Conservation (phyloP, 2,888 invertebrate species). For the Pristionchus japonicus region DNA sequence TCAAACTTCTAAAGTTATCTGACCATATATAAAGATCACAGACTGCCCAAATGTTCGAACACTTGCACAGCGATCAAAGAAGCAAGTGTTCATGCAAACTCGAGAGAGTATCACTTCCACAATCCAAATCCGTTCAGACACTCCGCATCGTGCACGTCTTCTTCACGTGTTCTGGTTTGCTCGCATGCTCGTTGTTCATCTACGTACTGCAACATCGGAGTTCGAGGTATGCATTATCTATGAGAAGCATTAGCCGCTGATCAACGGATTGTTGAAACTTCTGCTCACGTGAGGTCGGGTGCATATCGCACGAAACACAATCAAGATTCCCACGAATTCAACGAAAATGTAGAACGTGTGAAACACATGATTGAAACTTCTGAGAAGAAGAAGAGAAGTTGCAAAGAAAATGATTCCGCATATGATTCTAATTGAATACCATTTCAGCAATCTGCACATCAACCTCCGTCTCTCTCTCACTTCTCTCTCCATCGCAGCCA, state of each 20-base stretch:
- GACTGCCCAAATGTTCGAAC: background rate
- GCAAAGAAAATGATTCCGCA: too few relatives aligned
- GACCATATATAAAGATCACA: background rate
- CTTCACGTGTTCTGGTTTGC: conserved; percentile 54
- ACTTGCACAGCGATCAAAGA: background rate
- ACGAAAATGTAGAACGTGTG: background rate
- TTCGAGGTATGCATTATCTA: too few relatives aligned
- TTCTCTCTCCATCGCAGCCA: conserved; percentile 55
- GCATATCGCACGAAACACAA: too few relatives aligned
- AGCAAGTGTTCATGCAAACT: background rate
- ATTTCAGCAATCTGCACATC: conserved; percentile 57
- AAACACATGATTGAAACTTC: too few relatives aligned
- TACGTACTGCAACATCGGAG: conserved; percentile 52
- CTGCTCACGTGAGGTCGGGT: too few relatives aligned
- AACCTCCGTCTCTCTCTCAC: conserved; percentile 60
- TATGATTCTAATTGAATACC: too few relatives aligned
- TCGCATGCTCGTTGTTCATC: conserved; percentile 57
- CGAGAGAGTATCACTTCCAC: background rate
- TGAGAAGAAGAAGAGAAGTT: too few relatives aligned
- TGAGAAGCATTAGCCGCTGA: too few relatives aligned
- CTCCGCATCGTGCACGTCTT: conserved; percentile 59
- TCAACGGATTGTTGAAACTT: too few relatives aligned
- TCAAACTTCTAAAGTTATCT: too few relatives aligned
- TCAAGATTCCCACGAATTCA: background rate
- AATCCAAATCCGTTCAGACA: conserved; percentile 50